These are phyloP conservation scores for Sinosuthora webbiana DNA, from an alignment of 2,113 vertebrate species.

Conservation along the genomic window DNA sequence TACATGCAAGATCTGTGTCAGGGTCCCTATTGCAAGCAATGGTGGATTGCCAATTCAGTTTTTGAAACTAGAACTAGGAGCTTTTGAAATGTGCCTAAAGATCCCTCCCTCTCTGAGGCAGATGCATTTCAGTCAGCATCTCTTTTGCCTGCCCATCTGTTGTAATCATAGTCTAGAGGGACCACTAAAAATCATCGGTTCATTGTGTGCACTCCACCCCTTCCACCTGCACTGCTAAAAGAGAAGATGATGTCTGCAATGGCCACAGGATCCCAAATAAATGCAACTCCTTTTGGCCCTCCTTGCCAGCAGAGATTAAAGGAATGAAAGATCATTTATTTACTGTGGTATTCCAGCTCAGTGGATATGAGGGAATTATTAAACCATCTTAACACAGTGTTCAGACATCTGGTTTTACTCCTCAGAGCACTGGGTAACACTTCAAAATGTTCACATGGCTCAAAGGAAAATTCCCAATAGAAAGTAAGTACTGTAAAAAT, in stretches of 20 bases:
- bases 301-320: neutral
- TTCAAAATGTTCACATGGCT: neutral
- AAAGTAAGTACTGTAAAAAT: neutral
- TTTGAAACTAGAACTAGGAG: neutral
- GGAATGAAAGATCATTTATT: neutral
- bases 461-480: neutral
- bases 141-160: slow-evolving; percentile 6
- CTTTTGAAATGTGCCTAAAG: neutral
- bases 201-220: neutral
- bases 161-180: neutral
- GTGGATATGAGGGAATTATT: neutral
- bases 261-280: neutral
- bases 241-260: neutral
- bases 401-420: neutral
- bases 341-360: neutral
- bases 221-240: neutral
- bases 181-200: neutral
- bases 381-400: neutral
- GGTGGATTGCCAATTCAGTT: neutral
- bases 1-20: neutral
- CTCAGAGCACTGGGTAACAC: neutral
- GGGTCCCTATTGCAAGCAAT: neutral
- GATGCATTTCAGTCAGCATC: neutral
- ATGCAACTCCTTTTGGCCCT: neutral
- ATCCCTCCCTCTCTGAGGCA: neutral